These are phyloP conservation scores for Berghia stephanieae DNA, from an alignment of 1,140 invertebrate species.

Conservation along the genomic window DNA sequence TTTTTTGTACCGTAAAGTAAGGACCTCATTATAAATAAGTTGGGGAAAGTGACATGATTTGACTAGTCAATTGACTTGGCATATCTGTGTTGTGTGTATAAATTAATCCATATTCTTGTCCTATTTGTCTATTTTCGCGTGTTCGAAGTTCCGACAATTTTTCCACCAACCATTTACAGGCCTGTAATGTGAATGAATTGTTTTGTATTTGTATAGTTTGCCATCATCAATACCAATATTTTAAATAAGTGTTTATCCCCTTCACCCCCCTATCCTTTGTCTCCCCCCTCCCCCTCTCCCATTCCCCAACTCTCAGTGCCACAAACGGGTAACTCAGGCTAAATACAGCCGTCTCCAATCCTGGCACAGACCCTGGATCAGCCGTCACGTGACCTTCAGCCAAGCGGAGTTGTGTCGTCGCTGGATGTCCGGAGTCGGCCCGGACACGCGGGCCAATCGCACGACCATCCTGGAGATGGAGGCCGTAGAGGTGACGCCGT, in stretches of 20 bases:
- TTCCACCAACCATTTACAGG: background rate
- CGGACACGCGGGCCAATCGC: conserved; percentile 21
- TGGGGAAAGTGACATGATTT: no score
- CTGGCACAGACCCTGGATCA: conserved; percentile 21
- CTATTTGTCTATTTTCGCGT: background rate
- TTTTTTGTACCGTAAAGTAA: no score
- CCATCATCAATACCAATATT: background rate
- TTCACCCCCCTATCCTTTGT: no score
- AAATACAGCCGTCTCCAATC: conserved; percentile 11
- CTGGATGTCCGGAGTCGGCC: conserved; percentile 17
- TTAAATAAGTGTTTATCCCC: background rate
- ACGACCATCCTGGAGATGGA: conserved; percentile 5
- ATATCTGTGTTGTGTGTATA: no score
- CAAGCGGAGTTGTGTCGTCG: conserved; percentile 14
- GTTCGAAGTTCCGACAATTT: background rate
- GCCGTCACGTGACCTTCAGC: background rate
- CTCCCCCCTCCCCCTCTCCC: background rate
- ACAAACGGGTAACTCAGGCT: conserved; percentile 27
- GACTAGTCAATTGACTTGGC: no score
- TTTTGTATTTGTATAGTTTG: background rate
- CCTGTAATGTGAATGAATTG: background rate
- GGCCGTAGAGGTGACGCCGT: conserved; percentile 18
- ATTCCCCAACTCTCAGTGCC: conserved; percentile 10
- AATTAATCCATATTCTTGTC: no score
- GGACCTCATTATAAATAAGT: no score